Percentiles rank a stretch among this genome's conserved stretches.
These are phyloP conservation scores for Trichechus manatus DNA, from an alignment of 2,113 vertebrate species.

Conservation along the genomic window DNA sequence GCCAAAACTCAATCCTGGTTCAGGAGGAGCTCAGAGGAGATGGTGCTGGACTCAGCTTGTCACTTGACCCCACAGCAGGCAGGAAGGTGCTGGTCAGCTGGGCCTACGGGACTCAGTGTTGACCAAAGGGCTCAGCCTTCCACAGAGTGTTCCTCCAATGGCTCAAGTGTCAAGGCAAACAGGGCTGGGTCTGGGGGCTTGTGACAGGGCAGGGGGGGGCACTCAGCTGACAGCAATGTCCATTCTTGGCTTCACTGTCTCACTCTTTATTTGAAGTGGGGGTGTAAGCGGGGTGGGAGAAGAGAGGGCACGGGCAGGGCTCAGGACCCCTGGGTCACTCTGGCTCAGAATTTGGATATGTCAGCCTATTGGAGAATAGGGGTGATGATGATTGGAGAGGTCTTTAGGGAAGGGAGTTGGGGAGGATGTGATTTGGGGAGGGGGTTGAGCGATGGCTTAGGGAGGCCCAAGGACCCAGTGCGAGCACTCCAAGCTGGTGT, in stretches of 20 bases:
- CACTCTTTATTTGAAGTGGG: not conserved
- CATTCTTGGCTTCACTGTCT: rapidly evolving
- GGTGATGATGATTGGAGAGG: not conserved
- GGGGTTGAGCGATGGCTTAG: too few relatives aligned
- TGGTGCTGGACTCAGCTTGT: not conserved
- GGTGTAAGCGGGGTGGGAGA: not conserved
- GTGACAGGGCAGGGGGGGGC: not conserved
- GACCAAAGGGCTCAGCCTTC: not conserved
- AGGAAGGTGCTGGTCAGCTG: not conserved
- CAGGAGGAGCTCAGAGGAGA: not conserved
- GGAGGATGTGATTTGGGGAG: not conserved
- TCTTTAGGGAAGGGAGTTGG: not conserved
- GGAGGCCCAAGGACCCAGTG: rapidly evolving
- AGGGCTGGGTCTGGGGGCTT: not conserved
- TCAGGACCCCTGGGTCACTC: not conserved
- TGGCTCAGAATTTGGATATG: not conserved
- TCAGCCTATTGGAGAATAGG: not conserved
- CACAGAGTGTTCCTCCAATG: too few relatives aligned
- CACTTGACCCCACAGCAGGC: rapidly evolving
- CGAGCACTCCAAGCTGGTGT: not conserved
- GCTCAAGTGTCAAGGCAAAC: not conserved
- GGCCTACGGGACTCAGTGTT: not conserved
- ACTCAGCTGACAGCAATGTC: not conserved
- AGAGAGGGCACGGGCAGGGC: rapidly evolving
- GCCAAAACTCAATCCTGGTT: not conserved